Base-by-base conservation (phyloP, 2,888 invertebrate species). In the Hedychridium roseum region DNA sequence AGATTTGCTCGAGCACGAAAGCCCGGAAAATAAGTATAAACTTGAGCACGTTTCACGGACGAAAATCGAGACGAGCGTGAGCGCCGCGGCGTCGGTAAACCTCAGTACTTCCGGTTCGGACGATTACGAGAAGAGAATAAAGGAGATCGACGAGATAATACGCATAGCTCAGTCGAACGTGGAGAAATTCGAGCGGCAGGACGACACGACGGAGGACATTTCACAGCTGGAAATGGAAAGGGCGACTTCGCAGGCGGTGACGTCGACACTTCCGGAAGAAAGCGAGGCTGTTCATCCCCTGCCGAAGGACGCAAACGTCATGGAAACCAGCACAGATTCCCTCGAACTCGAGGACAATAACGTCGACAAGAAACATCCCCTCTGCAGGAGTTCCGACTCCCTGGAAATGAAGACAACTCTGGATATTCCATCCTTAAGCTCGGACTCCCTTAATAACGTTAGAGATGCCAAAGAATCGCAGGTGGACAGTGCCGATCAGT, bases 61-160 rank as follows among this genome's bases (percentile, higher is more conserved):
- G 7, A 67, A 71, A 15, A 31, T 59, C 3, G 70, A 69, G 14
- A 46, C 50, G 2, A 54, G 55, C 1, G 35, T 54, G 0, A 64
- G 61, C 9, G 60, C 67, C 0, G 74, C 80, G 0, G 83, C 82
- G 0, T 83, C 79, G 0, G 66, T 78, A 16, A 79, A 79, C 57
- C 74, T 74, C 0, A 77, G 78, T 35, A 78, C 82, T 1, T 84
- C 84, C 53, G 76, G 82, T 0, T 81, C 84, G 4, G 85, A 85
- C 59, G 86, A 87, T 64, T 86, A 86, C 55, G 86, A 87, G 56
- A 85, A 85, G 58, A 78, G 86, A 44, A 86, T 87, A 80, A 84
- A 85, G 70, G 86, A 87, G 74, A 87, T 87, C 42, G 87, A 88
- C 66, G 87, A 87, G 73, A 86, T 87, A 34, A 87, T 87, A 54